These are phyloP conservation scores for Cyrtonyx montezumae DNA, from an alignment of 2,113 vertebrate species.

Conservation along the genomic window DNA sequence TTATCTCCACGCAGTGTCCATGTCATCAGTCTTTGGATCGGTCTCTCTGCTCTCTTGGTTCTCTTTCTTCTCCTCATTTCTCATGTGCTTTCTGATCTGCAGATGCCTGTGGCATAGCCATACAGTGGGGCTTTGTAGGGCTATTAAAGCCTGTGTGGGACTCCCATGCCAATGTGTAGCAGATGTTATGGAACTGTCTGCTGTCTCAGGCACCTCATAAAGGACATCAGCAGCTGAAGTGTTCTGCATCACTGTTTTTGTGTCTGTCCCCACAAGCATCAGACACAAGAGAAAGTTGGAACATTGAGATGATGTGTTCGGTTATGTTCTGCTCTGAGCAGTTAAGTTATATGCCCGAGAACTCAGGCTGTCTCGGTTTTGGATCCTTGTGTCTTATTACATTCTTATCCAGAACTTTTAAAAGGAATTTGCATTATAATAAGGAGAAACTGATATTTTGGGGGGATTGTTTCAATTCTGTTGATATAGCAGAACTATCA, in stretches of 20 bases:
- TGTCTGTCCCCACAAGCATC: neutral
- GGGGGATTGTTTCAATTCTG: neutral
- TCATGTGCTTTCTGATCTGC: neutral
- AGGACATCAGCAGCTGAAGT: neutral
- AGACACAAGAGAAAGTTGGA: neutral
- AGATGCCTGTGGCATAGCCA: neutral
- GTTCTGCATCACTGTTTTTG: neutral
- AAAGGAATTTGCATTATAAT: neutral
- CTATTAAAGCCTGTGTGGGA: neutral
- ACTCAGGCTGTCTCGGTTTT: neutral
- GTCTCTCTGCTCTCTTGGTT: neutral
- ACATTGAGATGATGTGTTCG: neutral
- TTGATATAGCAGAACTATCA: neutral
- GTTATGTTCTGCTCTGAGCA: rapidly evolving
- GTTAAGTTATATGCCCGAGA: neutral
- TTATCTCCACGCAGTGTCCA: neutral
- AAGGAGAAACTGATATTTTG: neutral
- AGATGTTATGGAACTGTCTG: neutral
- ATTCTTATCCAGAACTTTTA: neutral
- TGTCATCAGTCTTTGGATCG: neutral
- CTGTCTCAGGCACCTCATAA: neutral
- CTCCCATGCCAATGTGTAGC: neutral
- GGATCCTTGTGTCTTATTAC: neutral
- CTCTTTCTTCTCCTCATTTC: neutral
- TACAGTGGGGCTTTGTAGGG: neutral